Base-by-base conservation (phyloP, 2,888 invertebrate genomes). In the Lomographa bimaculata region DNA sequence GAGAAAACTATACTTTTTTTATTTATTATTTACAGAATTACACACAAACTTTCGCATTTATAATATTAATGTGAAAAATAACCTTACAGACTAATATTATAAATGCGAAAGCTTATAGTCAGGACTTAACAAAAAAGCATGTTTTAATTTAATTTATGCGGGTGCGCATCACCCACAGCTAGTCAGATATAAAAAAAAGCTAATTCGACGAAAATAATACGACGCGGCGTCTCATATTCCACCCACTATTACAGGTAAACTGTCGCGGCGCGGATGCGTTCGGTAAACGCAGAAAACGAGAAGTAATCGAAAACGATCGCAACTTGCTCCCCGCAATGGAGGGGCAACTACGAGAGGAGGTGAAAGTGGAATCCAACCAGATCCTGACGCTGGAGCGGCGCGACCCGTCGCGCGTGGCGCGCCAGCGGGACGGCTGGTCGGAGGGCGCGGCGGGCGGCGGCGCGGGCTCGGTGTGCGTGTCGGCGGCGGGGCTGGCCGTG, bases 211-310 rank as follows among this genome's bases (percentile, higher is more conserved):
- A n/a, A n/a, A n/a, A n/a, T n/a, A n/a, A n/a, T n/a, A n/a, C n/a
- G n/a, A n/a, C n/a, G n/a, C n/a, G n/a, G n/a, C n/a, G n/a, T n/a
- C n/a, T n/a, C n/a, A n/a, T n/a, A n/a, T n/a, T n/a, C n/a, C n/a
- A n/a, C n/a, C n/a, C n/a, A n/a, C n/a, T 14, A 20, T 45, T 33
- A 12, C 63, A 95, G 95, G 95, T 97, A 1, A 97, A 97, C 71
- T 98, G 97, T 76, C 94, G 95, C 55, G 97, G 97, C 49, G 94
- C 94, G 67, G 96, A 97, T 77, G 97, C 97, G 11, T 97, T 94
- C 69, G 97, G 97, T 36, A 93, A 95, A 66, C 92, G 95, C 57
- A 93, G 93, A 71, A 89, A 84, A 72, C 91, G 96, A 81, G 90
- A 91, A 66, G 90, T 72, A 26, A 10, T 77, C 59, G 71, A 70